Conservation (phyloP, 2,113 vertebrate species). For the Lota lota region DNA sequence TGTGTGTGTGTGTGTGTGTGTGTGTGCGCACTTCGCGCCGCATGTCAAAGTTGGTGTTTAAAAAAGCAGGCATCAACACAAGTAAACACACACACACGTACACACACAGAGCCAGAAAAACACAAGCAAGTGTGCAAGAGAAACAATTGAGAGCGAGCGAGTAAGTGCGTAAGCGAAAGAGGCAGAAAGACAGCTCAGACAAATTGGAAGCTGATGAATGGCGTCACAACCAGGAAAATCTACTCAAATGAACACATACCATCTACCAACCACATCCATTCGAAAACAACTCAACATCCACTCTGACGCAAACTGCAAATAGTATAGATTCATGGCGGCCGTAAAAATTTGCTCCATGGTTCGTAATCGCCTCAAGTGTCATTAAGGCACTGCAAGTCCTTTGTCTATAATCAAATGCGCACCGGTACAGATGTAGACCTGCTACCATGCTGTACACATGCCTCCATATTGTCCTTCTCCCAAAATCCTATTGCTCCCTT, state of each 20-base stretch:
- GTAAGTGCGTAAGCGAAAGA: not conserved
- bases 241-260: not conserved
- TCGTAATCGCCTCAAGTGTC: slow-evolving; percentile 15
- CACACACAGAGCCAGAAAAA: not conserved
- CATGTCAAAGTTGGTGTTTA: too few relatives aligned
- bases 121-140: not conserved
- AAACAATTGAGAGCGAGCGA: not conserved
- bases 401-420: not conserved
- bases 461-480: not conserved
- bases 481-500: not conserved
- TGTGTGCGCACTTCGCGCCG: too few relatives aligned
- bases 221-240: not conserved
- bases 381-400: not conserved
- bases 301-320: not conserved
- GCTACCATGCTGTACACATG: not conserved
- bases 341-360: slow-evolving; percentile 8
- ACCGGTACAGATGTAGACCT: not conserved
- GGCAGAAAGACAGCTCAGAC: not conserved
- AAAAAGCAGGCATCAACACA: too few relatives aligned
- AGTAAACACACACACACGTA: not conserved
- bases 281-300: not conserved
- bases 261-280: not conserved
- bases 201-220: slow-evolving; percentile 5
- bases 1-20: too few relatives aligned
- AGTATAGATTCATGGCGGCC: slow-evolving; percentile 5